Conservation (phyloP, 1,140 invertebrate species). For the Alviniconcha marisindica region DNA sequence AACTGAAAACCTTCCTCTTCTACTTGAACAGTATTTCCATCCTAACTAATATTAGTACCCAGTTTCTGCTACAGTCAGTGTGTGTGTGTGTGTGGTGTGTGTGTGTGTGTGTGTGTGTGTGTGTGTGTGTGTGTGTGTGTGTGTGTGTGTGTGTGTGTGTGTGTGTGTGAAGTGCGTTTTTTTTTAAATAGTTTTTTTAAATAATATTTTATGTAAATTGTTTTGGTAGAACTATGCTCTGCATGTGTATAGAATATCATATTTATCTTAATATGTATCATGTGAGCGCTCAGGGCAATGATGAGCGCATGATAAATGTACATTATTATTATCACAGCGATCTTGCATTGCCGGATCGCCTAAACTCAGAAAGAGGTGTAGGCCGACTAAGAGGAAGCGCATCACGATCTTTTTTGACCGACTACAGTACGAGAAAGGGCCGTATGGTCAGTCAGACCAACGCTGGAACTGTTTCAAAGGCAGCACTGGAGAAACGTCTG, state of each 20-base stretch:
- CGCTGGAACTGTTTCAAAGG: no score
- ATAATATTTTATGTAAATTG: background rate
- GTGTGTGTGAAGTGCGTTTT: background rate
- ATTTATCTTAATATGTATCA: background rate
- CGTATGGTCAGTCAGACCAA: no score
- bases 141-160: constrained; percentile 13
- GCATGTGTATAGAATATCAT: background rate
- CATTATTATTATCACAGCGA: no score
- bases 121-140: constrained; percentile 14
- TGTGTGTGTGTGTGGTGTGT: background rate
- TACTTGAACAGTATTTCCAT: no score
- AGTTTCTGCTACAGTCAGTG: background rate
- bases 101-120: constrained; percentile 14
- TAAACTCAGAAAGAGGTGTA: no score
- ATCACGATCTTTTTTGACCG: no score
- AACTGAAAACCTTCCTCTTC: no score
- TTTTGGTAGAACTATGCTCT: background rate
- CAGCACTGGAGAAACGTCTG: no score
- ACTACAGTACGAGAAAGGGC: no score
- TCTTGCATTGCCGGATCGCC: no score
- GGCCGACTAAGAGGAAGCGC: no score
- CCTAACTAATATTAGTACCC: background rate
- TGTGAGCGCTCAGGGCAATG: no score
- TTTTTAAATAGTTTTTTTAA: background rate
- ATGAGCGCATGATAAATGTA: background rate